Conservation (phyloP, 2,888 invertebrate genomes). For the Acrobasis suavella region DNA sequence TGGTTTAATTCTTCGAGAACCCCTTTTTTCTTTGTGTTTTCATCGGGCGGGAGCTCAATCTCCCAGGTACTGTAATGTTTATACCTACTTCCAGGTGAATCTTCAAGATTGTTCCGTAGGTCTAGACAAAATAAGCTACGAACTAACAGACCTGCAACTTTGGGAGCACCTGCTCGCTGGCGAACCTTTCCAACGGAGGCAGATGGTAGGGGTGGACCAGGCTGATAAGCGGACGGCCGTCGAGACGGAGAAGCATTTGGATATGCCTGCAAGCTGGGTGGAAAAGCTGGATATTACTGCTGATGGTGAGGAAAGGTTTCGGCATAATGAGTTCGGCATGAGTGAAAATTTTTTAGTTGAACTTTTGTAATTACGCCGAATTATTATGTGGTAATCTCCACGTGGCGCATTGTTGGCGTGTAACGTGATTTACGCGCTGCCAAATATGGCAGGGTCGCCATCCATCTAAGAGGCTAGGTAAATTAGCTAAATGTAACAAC, state of each 20-base stretch:
- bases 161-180: constrained; percentile 90
- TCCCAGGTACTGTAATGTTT: neutral
- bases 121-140: constrained; percentile 82
- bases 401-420: too few relatives aligned
- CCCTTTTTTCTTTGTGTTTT: too few relatives aligned
- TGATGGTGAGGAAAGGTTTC: constrained; percentile 59
- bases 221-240: constrained; percentile 66
- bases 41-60: too few relatives aligned
- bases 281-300: constrained; percentile 84
- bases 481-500: too few relatives aligned
- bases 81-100: constrained; percentile 45
- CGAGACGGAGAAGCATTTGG: constrained; percentile 86
- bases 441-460: too few relatives aligned
- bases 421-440: too few relatives aligned
- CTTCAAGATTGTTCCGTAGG: constrained; percentile 77
- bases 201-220: constrained; percentile 76
- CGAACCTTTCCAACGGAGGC: constrained; percentile 82
- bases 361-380: too few relatives aligned
- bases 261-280: constrained; percentile 90
- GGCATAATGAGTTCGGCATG: too few relatives aligned
- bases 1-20: too few relatives aligned
- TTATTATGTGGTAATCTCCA: too few relatives aligned
- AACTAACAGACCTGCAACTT: constrained; percentile 80
- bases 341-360: too few relatives aligned
- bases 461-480: too few relatives aligned